Evolutionary conservation across 2,888 invertebrate genomes (phyloP).

Genomic region (Xestia ashworthii): DNA sequence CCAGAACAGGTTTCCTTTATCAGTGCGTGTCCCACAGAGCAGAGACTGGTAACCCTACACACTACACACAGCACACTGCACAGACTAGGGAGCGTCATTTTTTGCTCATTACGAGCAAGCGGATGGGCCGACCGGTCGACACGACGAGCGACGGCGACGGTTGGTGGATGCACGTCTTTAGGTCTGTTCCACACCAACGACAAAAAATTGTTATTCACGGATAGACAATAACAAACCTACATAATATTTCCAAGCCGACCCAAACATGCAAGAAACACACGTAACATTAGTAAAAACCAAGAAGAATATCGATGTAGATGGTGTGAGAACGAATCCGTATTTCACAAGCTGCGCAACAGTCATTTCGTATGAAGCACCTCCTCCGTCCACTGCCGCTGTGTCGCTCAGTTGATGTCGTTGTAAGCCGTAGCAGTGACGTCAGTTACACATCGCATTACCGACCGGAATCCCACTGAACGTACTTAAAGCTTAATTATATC

Average conservation of each 20-base stretch:
- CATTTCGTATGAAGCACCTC: not conserved
- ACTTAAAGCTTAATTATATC: constrained; percentile 29
- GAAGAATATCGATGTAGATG: not conserved
- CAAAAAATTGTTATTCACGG: not conserved
- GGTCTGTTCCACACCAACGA: constrained; percentile 5
- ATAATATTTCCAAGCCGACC: not conserved
- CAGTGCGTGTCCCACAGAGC: constrained; percentile 17
- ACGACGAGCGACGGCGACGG: not conserved
- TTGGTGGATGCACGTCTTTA: constrained; percentile 30
- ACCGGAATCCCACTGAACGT: not conserved
- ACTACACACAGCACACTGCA: not conserved
- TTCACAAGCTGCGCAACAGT: not conserved
- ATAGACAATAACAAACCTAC: not conserved
- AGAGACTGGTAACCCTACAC: constrained; percentile 11
- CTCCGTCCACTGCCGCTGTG: not conserved
- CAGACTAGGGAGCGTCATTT: constrained; percentile 41
- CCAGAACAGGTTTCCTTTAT: constrained; percentile 33
- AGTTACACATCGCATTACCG: constrained; percentile 11
- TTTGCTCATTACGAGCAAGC: constrained; percentile 58
- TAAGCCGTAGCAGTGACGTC: not conserved
- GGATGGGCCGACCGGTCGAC: constrained; percentile 24
- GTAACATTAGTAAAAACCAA: not conserved
- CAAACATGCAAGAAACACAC: not conserved
- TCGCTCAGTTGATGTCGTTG: not conserved
- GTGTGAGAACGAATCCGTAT: not conserved